Evolutionary conservation across 2,888 invertebrate genomes (phyloP), one percentile per base, ranked within the genome.

Genomic region (Harmothoe impar): DNA sequence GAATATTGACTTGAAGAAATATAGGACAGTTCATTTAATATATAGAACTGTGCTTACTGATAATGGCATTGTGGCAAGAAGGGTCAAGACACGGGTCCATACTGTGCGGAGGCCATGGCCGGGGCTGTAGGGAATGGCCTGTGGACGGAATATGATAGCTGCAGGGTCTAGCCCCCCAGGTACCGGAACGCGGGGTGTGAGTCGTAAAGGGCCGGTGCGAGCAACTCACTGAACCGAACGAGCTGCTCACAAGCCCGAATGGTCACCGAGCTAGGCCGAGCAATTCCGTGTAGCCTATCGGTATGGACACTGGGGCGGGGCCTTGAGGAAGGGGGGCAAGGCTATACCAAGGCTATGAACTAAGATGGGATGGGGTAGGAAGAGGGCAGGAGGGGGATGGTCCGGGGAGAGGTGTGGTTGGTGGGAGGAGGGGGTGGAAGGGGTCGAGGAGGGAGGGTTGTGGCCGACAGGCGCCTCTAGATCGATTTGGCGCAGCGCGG

Each of bases 191-290:
- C 15, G 23, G 62, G 62, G 62, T 20, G n/a, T 62, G 1, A 62
- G n/a, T 3, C 62, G 62, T n/a, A n/a, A 62, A n/a, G n/a, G 20
- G 15, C 62, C 62, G 62, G 43, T 43, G 43, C 23, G 62, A 62
- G 23, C 62, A 62, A 62, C 43, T 43, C 43, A 62, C 62, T n/a
- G n/a, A 62, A n/a, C 62, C 62, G 62, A 62, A 62, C 62, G 62
- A 20, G 62, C 62, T 43, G 62, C 62, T 62, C 62, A 62, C 62
- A 62, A 62, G 43, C 43, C 43, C 43, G 43, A 43, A 3, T 43
- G 43, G 43, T 3, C 43, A 62, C 62, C 62, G 62, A 62, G 62
- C 62, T n/a, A 12, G n/a, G 62, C 62, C 62, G n/a, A 20, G 5
- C 23, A 62, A 20, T 20, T 3, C 62, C 23, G 23, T 62, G 62